phyloP scores from a whole-genome alignment of 2,888 invertebrate species.

The Chrysolina oricalcia region DNA sequence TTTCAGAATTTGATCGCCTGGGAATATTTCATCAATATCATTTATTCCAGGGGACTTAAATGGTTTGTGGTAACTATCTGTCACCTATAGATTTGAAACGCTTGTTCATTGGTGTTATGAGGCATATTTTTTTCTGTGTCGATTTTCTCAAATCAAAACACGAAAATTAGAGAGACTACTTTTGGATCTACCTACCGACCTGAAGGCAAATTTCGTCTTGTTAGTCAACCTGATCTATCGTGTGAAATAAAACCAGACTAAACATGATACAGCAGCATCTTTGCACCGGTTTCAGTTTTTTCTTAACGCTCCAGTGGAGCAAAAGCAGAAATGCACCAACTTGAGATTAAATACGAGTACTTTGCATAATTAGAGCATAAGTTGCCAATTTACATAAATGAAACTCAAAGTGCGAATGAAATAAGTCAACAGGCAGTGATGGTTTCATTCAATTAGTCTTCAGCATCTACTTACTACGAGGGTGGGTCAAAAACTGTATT shows the following conservation, averaged over 20 bases:
- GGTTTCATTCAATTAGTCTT: background rate
- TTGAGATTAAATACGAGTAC: background rate
- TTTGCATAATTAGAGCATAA: background rate
- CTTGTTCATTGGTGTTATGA: too few relatives aligned
- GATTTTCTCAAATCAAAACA: too few relatives aligned
- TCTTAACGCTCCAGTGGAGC: background rate
- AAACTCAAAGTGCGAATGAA: background rate
- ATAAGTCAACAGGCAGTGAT: background rate
- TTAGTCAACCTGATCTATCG: background rate
- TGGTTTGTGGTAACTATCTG: too few relatives aligned
- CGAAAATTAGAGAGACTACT: too few relatives aligned
- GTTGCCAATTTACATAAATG: background rate
- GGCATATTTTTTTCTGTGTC: too few relatives aligned
- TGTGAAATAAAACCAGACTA: background rate
- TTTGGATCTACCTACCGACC: too few relatives aligned
- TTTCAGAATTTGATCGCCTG: too few relatives aligned
- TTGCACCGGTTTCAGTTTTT: background rate
- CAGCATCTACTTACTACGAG: background rate
- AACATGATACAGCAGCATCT: background rate
- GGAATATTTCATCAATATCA: too few relatives aligned
- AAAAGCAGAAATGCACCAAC: background rate
- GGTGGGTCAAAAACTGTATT: too few relatives aligned
- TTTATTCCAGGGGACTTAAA: too few relatives aligned
- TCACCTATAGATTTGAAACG: too few relatives aligned
- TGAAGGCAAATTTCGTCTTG: too few relatives aligned